These are phyloP conservation scores for Xylocopa sonorina DNA, from an alignment of 1,140 invertebrate genomes.

Conservation along the genomic window DNA sequence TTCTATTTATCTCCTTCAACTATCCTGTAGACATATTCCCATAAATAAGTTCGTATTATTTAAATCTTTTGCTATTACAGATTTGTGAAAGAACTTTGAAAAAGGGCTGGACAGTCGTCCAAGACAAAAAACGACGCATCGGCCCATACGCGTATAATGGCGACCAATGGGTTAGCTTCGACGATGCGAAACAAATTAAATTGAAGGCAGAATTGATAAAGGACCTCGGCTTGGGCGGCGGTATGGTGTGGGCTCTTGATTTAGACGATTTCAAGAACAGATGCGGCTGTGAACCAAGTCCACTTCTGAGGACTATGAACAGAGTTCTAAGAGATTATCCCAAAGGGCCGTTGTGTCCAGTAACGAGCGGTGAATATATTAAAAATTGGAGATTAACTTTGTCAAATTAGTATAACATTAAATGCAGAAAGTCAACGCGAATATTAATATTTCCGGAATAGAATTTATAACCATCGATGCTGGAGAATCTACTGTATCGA, in stretches of 20 bases:
- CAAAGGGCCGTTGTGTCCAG: slow-evolving; percentile 74
- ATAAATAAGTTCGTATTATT: not conserved
- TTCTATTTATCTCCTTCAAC: not conserved
- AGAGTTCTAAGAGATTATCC: slow-evolving; percentile 86
- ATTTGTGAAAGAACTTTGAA: slow-evolving; percentile 77
- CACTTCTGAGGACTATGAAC: slow-evolving; percentile 90
- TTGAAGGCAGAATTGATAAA: slow-evolving; percentile 88
- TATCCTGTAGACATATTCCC: not conserved
- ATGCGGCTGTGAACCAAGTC: slow-evolving; percentile 91
- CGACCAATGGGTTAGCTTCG: slow-evolving; percentile 87
- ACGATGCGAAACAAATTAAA: slow-evolving; percentile 84
- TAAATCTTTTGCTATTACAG: slow-evolving; percentile 42
- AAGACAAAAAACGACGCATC: slow-evolving; percentile 82
- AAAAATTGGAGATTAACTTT: not conserved
- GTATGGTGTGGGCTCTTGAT: slow-evolving; percentile 95
- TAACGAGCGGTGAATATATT: slow-evolving; percentile 64
- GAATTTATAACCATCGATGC: slow-evolving; percentile 31
- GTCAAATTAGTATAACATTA: not conserved
- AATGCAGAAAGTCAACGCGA: not conserved
- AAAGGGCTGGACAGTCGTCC: slow-evolving; percentile 82
- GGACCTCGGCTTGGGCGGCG: slow-evolving; percentile 89
- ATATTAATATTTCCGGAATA: not conserved
- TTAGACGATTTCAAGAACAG: slow-evolving; percentile 91
- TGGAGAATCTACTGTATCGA: slow-evolving; percentile 5
- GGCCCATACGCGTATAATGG: slow-evolving; percentile 85